Conservation (phyloP, 2,888 invertebrate species). For the Eremobia ochroleuca region DNA sequence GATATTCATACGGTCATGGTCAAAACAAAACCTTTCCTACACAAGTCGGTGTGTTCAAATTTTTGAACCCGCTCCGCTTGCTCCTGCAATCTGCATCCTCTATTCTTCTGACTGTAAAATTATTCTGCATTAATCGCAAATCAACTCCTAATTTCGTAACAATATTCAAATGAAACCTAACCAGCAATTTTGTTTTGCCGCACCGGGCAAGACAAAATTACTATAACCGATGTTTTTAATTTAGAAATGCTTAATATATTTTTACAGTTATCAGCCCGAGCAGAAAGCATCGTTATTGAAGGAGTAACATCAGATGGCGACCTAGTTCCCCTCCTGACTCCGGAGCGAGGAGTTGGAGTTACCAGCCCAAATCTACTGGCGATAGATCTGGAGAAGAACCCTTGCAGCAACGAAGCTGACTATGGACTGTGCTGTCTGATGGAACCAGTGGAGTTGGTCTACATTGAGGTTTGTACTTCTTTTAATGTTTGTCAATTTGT, state of each 20-base stretch:
- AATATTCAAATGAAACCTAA: no score
- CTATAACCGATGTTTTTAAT: background rate
- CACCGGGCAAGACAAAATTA: no score
- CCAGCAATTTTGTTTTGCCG: no score
- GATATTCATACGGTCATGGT: background rate
- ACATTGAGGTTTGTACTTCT: constrained; percentile 91
- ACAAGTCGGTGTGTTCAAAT: no score
- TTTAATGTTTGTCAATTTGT: background rate
- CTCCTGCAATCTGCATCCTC: no score
- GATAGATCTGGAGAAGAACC: constrained; percentile 94
- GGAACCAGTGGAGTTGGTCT: constrained; percentile 94
- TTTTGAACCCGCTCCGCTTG: no score
- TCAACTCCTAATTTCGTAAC: no score
- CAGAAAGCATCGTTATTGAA: constrained; percentile 95
- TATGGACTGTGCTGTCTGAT: constrained; percentile 93
- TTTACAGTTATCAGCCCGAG: constrained; percentile 91
- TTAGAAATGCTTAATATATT: background rate
- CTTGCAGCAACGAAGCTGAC: constrained; percentile 92
- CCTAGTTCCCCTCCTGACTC: constrained; percentile 92
- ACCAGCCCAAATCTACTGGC: constrained; percentile 94
- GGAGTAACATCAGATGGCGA: constrained; percentile 94
- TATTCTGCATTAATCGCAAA: no score
- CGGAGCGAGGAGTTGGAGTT: constrained; percentile 84
- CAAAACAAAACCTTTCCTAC: no score
- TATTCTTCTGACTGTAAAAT: no score